Base-by-base conservation (phyloP, 1,140 invertebrate species). In the Vanessa atalanta region DNA sequence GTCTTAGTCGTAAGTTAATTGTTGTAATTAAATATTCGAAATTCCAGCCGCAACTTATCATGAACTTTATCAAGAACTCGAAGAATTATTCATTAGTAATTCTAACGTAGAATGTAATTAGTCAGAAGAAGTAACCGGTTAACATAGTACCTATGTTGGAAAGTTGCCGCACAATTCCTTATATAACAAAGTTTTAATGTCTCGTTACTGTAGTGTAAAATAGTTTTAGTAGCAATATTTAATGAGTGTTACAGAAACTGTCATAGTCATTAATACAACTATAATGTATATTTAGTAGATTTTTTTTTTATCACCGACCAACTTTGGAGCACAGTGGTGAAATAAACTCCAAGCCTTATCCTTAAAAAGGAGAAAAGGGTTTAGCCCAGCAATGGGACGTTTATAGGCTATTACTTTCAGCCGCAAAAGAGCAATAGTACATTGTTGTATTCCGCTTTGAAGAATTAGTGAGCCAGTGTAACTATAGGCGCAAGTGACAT, bases 1-100 rank as follows among this genome's bases (percentile, higher is more conserved):
- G 8, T 43, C 37, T 43, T 31, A 31, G 26, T 4, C 26, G 26
- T 31, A 31, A 31, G 26, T 31, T 31, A 43, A 43, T 43, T 9
- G 9, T 43, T 43, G 7, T 43, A 43, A 43, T 26, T 60, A 60
- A 26, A 26, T 60, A 60, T 60, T 31, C 55, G 9, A 14, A 14
- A 60, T 14, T 26, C 14, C 55, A 26, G 20, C 23, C 8, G 23
- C 23, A 60, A 26, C 48, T 60, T 31, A 60, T 60, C 20, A 60
- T 26, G 55, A 60, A 60, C 23, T 60, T 60, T 60, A 60, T 60
- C 13, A 60, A 60, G 55, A 60, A 60, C 55, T 26, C 23, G 20
- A 26, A 60, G 55, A 60, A 60, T 26, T 60, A 60, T 60, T 60
- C 23, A 60, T 60, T 23, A 51, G 48, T 51, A 60, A 26, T 60